Evolutionary conservation across 2,113 vertebrate genomes (phyloP), one percentile per base, ranked within the genome.

Genomic region (Puma concolor): DNA sequence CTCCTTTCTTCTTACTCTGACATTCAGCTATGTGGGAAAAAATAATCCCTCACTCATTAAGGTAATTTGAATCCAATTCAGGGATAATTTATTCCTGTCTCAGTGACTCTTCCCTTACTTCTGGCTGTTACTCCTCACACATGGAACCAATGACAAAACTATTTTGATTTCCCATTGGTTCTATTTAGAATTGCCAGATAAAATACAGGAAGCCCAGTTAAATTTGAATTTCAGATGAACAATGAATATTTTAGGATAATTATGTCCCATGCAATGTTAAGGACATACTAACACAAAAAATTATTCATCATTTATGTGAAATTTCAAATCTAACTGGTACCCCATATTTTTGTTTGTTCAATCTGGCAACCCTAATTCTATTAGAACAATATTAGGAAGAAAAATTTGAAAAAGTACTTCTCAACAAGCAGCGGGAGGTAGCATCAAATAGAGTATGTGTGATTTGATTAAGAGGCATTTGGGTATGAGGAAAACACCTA

Each of bases 51-150:
- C 71, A 17, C 15, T 95, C 66, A 88, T 77, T 80, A 91, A 88
- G 83, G 63, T 63, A 29, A 64, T 94, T 83, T 84, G 11, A 97
- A 83, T 89, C 48, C 80, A 21, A 85, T 85, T 90, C 36, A 80
- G 29, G 41, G 12, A 66, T 6, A 80, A 94, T 86, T 64, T 97
- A 80, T 95, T 96, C 15, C 36, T 66, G 25, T 91, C 57, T 94
- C 52, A 57, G 44, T 88, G 57, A 85, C n/a, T 94, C 44, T 44
- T 25, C 2, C 16, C 27, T 95, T 76, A 67, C 11, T 79, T 74
- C 44, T 92, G 27, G 4, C 33, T 94, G 2, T 91, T 79, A 25
- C 16, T 91, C 16, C 63, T 93, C 25, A 38, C 7, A 54, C 60
- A 77, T 38, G 27, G 36, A 95, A 91, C 9, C 54, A 82, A 33